These are phyloP conservation scores for Aphaenogaster rudis DNA, from an alignment of 1,140 invertebrate species.

Conservation along the genomic window DNA sequence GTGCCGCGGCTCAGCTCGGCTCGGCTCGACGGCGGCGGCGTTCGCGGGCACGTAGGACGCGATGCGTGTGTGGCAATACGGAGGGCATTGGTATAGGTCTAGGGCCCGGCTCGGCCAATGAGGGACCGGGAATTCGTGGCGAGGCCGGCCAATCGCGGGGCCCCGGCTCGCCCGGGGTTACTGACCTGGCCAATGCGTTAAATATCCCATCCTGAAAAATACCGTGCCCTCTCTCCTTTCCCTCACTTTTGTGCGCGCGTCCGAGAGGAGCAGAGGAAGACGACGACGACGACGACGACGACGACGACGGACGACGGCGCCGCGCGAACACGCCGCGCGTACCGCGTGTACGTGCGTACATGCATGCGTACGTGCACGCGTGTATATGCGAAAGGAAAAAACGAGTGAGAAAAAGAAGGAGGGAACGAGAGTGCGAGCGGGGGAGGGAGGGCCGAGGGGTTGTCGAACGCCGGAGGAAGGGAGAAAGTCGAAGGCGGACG, in stretches of 20 bases:
- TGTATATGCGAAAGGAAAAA: conserved; percentile 60
- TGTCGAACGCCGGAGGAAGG: conserved; percentile 27
- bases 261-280: conserved; percentile 63
- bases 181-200: conserved; percentile 86
- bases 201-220: conserved; percentile 87
- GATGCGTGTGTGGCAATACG: conserved; percentile 71
- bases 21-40: background rate
- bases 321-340: background rate
- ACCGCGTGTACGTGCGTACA: background rate
- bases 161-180: conserved; percentile 81
- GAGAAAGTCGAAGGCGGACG: conserved; percentile 36
- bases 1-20: conserved; percentile 31
- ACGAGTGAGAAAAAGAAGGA: conserved; percentile 52
- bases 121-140: conserved; percentile 84
- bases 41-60: conserved; percentile 62
- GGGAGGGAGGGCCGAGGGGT: conserved; percentile 55
- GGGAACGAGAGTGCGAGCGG: conserved; percentile 35
- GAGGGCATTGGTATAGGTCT: conserved; percentile 86
- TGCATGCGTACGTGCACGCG: conserved; percentile 19
- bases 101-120: conserved; percentile 86
- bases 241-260: conserved; percentile 65
- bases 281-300: conserved; percentile 59
- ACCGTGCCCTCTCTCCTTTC: conserved; percentile 81
- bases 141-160: conserved; percentile 84
- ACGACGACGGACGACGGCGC: conserved; percentile 63